Conservation (phyloP, 1,140 invertebrate genomes). For the Hyles euphorbiae region DNA sequence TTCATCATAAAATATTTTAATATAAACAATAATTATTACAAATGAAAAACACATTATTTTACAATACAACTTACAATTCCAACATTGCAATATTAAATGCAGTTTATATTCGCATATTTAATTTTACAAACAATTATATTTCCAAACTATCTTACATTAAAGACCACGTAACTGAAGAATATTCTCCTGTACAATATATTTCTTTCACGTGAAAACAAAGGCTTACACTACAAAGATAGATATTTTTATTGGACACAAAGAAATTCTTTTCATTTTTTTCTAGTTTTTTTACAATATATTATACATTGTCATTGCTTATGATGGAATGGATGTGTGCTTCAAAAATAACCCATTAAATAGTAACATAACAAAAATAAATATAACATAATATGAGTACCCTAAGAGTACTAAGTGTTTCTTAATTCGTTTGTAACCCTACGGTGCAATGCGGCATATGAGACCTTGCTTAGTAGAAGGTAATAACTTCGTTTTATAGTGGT, state of each 20-base stretch:
- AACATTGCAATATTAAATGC: slow-evolving; percentile 59
- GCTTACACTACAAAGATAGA: too few species aligned
- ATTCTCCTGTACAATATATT: too few species aligned
- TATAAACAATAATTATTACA: slow-evolving; percentile 71
- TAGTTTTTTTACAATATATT: too few species aligned
- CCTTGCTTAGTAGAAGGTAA: too few species aligned
- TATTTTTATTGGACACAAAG: too few species aligned
- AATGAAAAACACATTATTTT: slow-evolving; percentile 59
- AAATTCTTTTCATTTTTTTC: too few species aligned
- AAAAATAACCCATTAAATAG: not conserved
- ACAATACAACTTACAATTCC: slow-evolving; percentile 51
- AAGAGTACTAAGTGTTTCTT: not conserved
- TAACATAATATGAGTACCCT: not conserved
- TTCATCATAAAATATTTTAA: slow-evolving; percentile 69
- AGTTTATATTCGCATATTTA: slow-evolving; percentile 21
- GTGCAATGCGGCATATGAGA: not conserved
- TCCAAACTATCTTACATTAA: not conserved
- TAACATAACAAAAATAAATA: slow-evolving; percentile 2
- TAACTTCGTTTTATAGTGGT: too few species aligned
- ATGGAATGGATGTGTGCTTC: slow-evolving; percentile 3
- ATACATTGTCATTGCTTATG: not conserved
- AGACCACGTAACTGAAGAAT: too few species aligned
- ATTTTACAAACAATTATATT: slow-evolving; percentile 2
- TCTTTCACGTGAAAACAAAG: too few species aligned
- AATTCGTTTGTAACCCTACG: slow-evolving; percentile 5